Conservation (phyloP, 53 echinoderm and acorn worm species). For the Holothuria scabra region DNA sequence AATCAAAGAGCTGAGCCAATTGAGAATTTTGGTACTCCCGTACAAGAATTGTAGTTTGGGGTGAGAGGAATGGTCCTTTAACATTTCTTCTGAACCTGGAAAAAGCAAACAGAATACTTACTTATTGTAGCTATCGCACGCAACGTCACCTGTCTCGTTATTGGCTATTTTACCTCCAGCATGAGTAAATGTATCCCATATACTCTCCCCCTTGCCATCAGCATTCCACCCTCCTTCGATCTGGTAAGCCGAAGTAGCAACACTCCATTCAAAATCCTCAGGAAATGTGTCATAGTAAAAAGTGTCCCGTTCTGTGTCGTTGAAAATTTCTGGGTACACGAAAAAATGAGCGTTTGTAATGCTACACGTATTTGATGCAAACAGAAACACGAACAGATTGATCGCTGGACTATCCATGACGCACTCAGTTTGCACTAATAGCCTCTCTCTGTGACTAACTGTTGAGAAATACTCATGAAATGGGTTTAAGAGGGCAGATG, state of each 20-base stretch:
- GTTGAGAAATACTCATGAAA: no score
- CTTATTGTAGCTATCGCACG: slow-evolving; percentile 85
- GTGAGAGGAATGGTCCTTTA: no score
- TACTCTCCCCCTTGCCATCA: slow-evolving; percentile 67
- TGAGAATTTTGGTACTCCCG: no score
- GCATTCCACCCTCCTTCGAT: slow-evolving; percentile 80
- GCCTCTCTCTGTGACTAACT: no score
- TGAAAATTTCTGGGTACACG: slow-evolving; percentile 78
- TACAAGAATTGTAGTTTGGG: no score
- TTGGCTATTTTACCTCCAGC: slow-evolving; percentile 67
- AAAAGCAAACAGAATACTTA: slow-evolving; percentile 31
- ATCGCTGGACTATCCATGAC: no score
- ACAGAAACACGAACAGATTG: background rate
- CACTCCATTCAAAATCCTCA: slow-evolving; percentile 74
- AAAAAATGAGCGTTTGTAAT: slow-evolving; percentile 57
- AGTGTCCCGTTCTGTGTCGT: slow-evolving; percentile 79
- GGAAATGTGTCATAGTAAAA: slow-evolving; percentile 76
- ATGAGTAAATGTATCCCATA: slow-evolving; percentile 83
- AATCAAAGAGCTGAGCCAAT: no score
- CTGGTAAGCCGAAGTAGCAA: slow-evolving; percentile 81
- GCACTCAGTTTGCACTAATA: no score
- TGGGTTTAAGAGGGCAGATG: no score
- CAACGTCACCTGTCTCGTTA: slow-evolving; percentile 76
- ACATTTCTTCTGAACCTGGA: no score
- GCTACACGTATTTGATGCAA: background rate